phyloP scores from a whole-genome alignment of 1,140 invertebrate genomes.

The Pogonus chalceus region DNA sequence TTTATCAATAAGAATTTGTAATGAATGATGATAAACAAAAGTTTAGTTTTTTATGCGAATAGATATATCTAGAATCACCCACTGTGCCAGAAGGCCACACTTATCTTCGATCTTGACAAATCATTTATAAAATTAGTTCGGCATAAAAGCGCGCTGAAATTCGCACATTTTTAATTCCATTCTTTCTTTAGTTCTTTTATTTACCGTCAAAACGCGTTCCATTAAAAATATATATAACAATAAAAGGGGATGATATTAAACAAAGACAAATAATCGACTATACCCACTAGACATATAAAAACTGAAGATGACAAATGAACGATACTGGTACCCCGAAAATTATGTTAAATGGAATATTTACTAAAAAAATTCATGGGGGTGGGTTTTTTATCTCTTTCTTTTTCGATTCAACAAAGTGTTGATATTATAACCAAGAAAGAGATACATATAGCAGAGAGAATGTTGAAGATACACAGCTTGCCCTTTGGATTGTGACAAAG shows the following conservation, averaged over 20 bases:
- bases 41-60: too few relatives aligned
- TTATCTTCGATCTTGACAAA: background rate
- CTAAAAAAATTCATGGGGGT: slow-evolving; percentile 1
- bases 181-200: background rate
- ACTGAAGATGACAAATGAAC: slow-evolving; percentile 4
- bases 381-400: background rate
- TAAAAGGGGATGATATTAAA: background rate
- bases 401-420: background rate
- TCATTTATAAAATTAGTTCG: background rate
- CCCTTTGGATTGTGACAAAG: background rate
- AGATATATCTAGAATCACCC: too few relatives aligned
- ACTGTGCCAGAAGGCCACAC: too few relatives aligned
- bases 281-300: too few relatives aligned
- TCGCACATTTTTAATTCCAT: background rate
- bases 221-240: background rate
- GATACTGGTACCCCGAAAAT: background rate
- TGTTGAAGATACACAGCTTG: slow-evolving; percentile 2
- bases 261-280: background rate
- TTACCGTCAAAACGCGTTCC: slow-evolving; percentile 2
- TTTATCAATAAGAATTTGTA: too few relatives aligned
- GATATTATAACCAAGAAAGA: background rate
- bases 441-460: too few relatives aligned
- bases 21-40: too few relatives aligned
- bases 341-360: slow-evolving; percentile 1
- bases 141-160: background rate